Evolutionary conservation across 64 coral and sea anemone species (phyloP).

Genomic region (Dendronephthya gigantea): DNA sequence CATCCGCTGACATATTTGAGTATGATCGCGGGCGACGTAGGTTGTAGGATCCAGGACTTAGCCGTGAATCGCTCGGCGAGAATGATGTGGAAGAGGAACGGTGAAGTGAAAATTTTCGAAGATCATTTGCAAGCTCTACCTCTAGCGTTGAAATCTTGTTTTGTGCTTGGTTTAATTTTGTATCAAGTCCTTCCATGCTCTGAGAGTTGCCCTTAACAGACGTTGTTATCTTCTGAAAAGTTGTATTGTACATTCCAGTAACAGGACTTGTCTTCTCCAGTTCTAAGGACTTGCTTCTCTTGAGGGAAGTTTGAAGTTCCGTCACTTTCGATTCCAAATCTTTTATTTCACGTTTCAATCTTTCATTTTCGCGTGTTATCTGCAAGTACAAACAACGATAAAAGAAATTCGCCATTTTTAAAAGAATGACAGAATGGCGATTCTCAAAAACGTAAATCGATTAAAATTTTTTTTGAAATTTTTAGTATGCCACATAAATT

Average conservation of each 20-base stretch:
- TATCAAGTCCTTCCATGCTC: background rate
- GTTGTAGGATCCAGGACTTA: background rate
- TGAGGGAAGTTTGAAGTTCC: background rate
- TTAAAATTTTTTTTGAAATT: too few relatives aligned
- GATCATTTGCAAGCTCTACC: background rate
- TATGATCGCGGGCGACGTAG: background rate
- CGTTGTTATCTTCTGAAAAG: background rate
- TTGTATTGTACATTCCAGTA: background rate
- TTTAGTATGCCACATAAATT: too few relatives aligned
- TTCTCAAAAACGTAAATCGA: too few relatives aligned
- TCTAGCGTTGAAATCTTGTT: background rate
- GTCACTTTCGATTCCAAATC: background rate
- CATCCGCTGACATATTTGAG: background rate
- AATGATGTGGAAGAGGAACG: background rate
- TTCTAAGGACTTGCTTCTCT: background rate
- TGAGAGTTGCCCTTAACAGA: background rate
- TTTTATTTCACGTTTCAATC: conserved; percentile 8
- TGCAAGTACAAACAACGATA: background rate
- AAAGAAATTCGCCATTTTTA: too few relatives aligned
- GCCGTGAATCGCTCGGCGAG: background rate
- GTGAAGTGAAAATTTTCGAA: background rate
- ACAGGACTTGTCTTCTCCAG: background rate
- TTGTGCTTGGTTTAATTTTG: background rate
- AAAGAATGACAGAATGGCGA: too few relatives aligned
- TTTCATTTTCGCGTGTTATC: background rate